Percentiles rank a stretch among this genome's conserved stretches.
These are phyloP conservation scores for Pagetopsis macropterus DNA, from an alignment of 2,797 vertebrate genomes.

Conservation along the genomic window DNA sequence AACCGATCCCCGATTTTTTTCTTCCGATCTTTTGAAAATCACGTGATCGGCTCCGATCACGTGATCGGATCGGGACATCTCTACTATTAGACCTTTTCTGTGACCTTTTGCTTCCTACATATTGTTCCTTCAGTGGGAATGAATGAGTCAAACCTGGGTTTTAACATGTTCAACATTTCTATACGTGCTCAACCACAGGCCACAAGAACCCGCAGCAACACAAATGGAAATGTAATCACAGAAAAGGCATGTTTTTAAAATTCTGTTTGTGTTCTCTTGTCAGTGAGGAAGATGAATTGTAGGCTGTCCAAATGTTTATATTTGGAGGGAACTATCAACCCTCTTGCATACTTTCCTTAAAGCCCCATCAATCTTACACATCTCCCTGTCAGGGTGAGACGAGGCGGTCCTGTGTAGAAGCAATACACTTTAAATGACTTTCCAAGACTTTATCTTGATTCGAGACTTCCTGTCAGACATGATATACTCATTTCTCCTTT, in stretches of 20 bases:
- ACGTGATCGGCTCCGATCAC: no score
- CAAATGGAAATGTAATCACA: not conserved
- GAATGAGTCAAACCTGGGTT: constrained; percentile 5
- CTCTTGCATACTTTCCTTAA: constrained; percentile 15
- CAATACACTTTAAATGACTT: constrained; percentile 20
- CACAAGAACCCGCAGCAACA: not conserved
- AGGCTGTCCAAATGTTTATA: constrained; percentile 42
- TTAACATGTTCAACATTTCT: no score
- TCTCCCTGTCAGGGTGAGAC: constrained; percentile 2
- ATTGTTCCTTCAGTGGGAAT: not conserved
- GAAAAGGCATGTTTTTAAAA: not conserved
- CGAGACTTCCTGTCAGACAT: not conserved
- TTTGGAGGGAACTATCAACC: constrained; percentile 32
- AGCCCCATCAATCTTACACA: constrained; percentile 38
- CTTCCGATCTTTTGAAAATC: no score
- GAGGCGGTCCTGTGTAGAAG: not conserved
- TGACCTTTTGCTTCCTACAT: not conserved
- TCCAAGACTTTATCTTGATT: not conserved
- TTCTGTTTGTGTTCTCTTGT: constrained; percentile 33
- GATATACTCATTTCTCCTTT: not conserved
- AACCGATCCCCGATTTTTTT: no score
- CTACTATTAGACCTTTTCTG: not conserved
- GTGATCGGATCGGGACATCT: no score
- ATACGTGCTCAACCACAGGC: not conserved
- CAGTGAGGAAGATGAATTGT: constrained; percentile 41